Conservation (phyloP, 64 coral and sea anemone species). For the Stichodactyla mertensii region DNA sequence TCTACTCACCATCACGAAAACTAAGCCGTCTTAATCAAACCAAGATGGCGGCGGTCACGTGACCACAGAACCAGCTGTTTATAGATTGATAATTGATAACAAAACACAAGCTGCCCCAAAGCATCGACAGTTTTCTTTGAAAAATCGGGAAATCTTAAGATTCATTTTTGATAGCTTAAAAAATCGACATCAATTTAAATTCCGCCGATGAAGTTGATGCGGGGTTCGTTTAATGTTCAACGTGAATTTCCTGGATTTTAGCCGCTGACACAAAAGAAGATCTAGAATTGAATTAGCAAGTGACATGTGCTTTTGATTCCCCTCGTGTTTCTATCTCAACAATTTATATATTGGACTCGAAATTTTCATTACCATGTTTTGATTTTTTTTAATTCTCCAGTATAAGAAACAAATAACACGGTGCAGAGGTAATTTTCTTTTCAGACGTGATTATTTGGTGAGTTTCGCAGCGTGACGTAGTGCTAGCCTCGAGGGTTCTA, state of each 20-base stretch:
- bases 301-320: background rate
- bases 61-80: background rate
- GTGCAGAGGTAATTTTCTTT: background rate
- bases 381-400: too few species aligned
- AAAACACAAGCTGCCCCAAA: background rate
- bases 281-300: background rate
- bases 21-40: background rate
- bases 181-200: background rate
- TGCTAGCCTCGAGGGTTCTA: background rate
- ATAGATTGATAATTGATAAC: too few species aligned
- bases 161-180: background rate
- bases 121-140: too few species aligned
- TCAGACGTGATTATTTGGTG: background rate
- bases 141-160: too few species aligned
- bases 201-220: background rate
- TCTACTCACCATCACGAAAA: background rate
- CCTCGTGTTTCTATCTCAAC: background rate
- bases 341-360: background rate
- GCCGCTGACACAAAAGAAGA: background rate
- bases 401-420: background rate
- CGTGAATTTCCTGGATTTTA: background rate
- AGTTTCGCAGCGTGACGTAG: background rate
- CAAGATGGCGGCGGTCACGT: constrained; percentile 3
- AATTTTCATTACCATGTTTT: background rate
- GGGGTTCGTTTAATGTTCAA: background rate